Percentiles rank a stretch among this genome's conserved stretches.
Evolutionary conservation across 2,113 vertebrate genomes (phyloP).

Genomic region (Corydoras maculifer): DNA sequence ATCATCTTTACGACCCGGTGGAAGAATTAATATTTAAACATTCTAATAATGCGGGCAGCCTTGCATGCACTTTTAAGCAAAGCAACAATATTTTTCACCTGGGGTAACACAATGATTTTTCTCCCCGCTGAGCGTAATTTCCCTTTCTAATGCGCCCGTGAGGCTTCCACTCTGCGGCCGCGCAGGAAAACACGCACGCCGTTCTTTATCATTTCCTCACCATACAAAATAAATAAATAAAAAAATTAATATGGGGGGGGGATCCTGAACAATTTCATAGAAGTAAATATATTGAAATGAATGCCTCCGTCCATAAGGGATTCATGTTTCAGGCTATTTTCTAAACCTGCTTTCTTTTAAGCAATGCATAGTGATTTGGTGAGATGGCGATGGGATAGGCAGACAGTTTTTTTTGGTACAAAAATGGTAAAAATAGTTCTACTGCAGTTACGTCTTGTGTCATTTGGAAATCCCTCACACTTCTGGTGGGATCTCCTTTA

Average conservation of each 20-base stretch:
- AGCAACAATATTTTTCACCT: constrained; percentile 95
- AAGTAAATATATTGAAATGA: constrained; percentile 75
- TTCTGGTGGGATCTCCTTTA: too few species aligned
- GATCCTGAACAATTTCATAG: constrained; percentile 61
- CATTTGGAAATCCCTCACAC: too few species aligned
- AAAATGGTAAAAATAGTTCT: too few species aligned
- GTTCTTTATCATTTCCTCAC: constrained; percentile 59
- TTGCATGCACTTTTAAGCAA: constrained; percentile 94
- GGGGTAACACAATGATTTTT: constrained; percentile 76
- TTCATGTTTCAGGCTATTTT: constrained; percentile 41
- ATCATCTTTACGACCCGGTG: constrained; percentile 97
- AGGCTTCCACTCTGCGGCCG: constrained; percentile 52
- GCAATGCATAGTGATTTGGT: constrained; percentile 58
- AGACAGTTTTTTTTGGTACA: too few species aligned
- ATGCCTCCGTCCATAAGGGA: constrained; percentile 62
- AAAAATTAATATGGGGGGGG: too few species aligned
- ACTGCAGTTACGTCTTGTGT: too few species aligned
- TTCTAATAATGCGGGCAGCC: constrained; percentile 98
- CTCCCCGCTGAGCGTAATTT: constrained; percentile 71
- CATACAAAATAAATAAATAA: constrained; percentile 5
- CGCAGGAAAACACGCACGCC: constrained; percentile 47
- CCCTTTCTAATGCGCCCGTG: constrained; percentile 71
- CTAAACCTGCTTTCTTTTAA: constrained; percentile 51
- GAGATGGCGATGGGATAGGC: constrained; percentile 18
- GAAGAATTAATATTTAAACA: constrained; percentile 99